Base-by-base conservation (phyloP, 2,113 vertebrate species). In the Amphiprion percula region DNA sequence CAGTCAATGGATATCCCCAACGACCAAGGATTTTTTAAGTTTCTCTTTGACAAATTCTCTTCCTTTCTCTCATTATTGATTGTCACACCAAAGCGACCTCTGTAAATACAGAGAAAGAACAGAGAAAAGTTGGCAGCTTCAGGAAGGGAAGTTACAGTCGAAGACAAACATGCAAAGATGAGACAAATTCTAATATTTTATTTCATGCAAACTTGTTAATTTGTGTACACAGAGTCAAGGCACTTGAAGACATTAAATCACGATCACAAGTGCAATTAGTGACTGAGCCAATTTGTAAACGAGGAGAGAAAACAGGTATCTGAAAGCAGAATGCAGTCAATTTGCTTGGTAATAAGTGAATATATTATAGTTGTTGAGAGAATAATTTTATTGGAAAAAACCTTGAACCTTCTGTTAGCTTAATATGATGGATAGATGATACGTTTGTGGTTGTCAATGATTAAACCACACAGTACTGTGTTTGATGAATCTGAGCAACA, bases 321-420 rank as follows among this genome's bases (percentile, higher is more conserved):
- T 33, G 46, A 58, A 79, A 19, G 60, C 28, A 10, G 17, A 30
- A 16, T 21, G 62, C 10, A n/a, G 46, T 50, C 21, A 56, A 39
- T 55, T 55, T 74, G 26, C 46, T 21, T 28, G 58, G 28, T 58
- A 81, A 64, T 50, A 16, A 54, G 4, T 16, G 47, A 47, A 5
- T 39, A 67, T 56, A 58, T 65, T 41, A 33, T 56, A 28, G 17
- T 23, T 23, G 37, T 9, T 52, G 49, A n/a, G 19, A 52, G 1
- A 23, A 24, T 56, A 49, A 17, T 61, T 64, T 59, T 26, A 67
- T 11, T n/a, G 30, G 19, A 15, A 24, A 60, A 59, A 70, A 47
- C 21, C 24, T 68, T 16, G 19, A 53, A 24, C 4, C 16, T 2
- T 0, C 15, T 15, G n/a, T 67, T 28, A 56, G 44, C 49, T 33